phyloP scores from a whole-genome alignment of 2,888 invertebrate genomes.

The Lycophotia porphyrea region DNA sequence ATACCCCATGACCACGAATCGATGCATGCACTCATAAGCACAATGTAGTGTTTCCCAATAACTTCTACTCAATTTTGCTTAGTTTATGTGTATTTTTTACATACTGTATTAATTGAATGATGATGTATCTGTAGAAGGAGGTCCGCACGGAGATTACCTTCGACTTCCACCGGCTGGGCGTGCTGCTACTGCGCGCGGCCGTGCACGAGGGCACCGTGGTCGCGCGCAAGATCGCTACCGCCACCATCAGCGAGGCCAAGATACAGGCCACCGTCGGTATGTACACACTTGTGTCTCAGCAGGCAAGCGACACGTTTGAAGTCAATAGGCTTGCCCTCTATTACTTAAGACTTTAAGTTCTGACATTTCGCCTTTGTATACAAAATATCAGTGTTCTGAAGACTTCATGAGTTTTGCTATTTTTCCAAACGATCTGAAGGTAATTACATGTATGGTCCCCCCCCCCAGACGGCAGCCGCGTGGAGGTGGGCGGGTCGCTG shows the following conservation, averaged over 20 bases:
- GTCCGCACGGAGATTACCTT: slow-evolving; percentile 95
- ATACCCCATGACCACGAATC: not conserved
- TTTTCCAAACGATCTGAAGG: not conserved
- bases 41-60: not conserved
- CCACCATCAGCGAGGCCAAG: slow-evolving; percentile 97
- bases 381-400: not conserved
- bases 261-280: slow-evolving; percentile 95
- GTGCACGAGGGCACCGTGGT: slow-evolving; percentile 92
- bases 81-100: not conserved
- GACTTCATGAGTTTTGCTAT: not conserved
- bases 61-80: not conserved
- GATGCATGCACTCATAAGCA: not conserved
- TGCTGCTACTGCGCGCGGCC: slow-evolving; percentile 95
- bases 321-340: not conserved
- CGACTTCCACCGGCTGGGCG: slow-evolving; percentile 97
- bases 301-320: not conserved
- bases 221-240: slow-evolving; percentile 97
- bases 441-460: not conserved
- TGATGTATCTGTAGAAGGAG: slow-evolving; percentile 66
- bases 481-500: slow-evolving; percentile 95
- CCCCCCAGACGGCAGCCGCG: slow-evolving; percentile 83
- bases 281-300: not conserved
- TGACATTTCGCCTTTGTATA: not conserved
- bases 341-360: too few species aligned
- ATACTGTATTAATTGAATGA: accelerated